Conservation (phyloP, 2,113 vertebrate genomes). For the Paramormyrops kingsleyae region DNA sequence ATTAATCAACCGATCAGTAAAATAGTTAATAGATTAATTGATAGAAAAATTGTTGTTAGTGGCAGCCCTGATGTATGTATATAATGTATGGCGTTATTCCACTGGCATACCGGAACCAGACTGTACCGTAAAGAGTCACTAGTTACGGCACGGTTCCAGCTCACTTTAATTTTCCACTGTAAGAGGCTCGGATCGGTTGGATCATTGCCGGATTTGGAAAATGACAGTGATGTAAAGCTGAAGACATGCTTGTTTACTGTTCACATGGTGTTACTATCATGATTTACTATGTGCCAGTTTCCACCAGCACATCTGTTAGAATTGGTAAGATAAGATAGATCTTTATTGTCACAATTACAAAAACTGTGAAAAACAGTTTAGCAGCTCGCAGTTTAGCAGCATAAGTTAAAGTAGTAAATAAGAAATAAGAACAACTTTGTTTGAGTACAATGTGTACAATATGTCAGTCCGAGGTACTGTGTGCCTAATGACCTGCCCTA, state of each 20-base stretch:
- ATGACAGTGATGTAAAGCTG: neutral
- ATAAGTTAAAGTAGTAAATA: too few species aligned
- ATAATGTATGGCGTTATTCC: neutral
- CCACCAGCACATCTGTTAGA: neutral
- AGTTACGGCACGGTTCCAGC: neutral
- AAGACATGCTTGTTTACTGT: neutral
- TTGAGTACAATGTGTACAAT: too few species aligned
- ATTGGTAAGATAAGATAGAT: neutral
- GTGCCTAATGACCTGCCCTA: too few species aligned
- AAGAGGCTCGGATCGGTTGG: neutral
- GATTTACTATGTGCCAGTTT: neutral
- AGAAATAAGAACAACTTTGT: too few species aligned
- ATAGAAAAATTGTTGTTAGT: too few species aligned
- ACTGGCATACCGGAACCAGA: neutral
- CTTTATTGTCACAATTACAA: too few species aligned
- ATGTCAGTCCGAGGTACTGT: too few species aligned
- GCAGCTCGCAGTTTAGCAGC: neutral
- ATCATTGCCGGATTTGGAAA: neutral
- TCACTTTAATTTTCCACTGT: neutral
- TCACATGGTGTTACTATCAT: neutral
- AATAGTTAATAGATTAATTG: too few species aligned
- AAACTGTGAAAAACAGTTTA: neutral
- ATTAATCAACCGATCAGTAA: too few species aligned
- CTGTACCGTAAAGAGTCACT: neutral
- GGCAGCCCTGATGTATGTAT: neutral